These are phyloP conservation scores for Polypedilum pembai DNA, from an alignment of 1,140 invertebrate species.

Conservation along the genomic window DNA sequence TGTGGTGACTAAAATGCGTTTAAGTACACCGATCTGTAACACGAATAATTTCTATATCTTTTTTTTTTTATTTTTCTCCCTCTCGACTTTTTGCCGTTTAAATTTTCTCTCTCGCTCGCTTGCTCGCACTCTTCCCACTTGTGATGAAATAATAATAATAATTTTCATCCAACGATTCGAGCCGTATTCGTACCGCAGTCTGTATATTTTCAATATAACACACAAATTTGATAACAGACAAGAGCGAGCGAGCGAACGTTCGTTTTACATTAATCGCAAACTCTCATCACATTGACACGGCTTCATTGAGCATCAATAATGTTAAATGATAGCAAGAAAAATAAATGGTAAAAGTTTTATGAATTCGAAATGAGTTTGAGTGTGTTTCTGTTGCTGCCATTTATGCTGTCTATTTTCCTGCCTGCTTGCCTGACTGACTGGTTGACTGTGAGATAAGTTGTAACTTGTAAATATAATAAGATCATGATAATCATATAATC, in stretches of 20 bases:
- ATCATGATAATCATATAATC: constrained; percentile 22
- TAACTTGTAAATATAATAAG: background rate
- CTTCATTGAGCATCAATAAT: constrained; percentile 26
- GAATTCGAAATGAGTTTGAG: constrained; percentile 24
- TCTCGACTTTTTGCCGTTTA: no score
- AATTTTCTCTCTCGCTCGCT: no score
- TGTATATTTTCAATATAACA: constrained; percentile 4
- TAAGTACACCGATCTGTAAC: no score
- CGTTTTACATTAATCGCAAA: background rate
- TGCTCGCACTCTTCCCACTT: background rate
- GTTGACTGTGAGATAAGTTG: background rate
- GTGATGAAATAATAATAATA: constrained; percentile 7
- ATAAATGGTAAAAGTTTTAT: constrained; percentile 27
- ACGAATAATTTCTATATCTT: no score
- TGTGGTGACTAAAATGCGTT: no score
- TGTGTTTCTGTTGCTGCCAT: background rate
- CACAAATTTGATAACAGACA: background rate
- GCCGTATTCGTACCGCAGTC: background rate
- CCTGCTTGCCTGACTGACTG: background rate
- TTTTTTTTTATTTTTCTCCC: no score
- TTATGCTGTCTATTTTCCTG: background rate
- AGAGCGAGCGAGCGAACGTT: background rate
- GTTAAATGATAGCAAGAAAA: constrained; percentile 25
- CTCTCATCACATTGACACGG: constrained; percentile 4
- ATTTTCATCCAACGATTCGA: background rate